These are phyloP conservation scores for Metalampra italica DNA, from an alignment of 2,888 invertebrate genomes.

Conservation along the genomic window DNA sequence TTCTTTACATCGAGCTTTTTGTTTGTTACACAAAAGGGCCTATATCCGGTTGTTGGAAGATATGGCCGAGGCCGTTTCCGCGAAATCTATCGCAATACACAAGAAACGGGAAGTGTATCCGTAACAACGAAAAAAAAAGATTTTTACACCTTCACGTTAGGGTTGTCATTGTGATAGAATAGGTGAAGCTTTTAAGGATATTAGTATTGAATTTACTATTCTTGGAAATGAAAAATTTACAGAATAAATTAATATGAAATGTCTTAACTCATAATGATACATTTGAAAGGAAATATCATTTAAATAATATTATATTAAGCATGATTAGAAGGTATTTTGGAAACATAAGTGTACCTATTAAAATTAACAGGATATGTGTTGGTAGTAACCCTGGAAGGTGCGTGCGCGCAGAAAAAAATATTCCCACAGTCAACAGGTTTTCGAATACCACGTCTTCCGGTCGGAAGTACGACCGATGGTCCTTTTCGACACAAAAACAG, in stretches of 20 bases:
- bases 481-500: slow-evolving; percentile 35
- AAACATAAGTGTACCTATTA: no score
- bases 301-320: no score
- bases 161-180: slow-evolving; percentile 29
- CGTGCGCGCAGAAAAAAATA: slow-evolving; percentile 53
- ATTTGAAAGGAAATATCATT: no score
- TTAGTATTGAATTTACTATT: slow-evolving; percentile 2
- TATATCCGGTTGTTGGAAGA: slow-evolving; percentile 64
- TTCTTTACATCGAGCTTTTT: slow-evolving; percentile 46
- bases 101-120: slow-evolving; percentile 75
- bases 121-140: slow-evolving; percentile 64
- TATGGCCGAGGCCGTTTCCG: slow-evolving; percentile 57
- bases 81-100: slow-evolving; percentile 69
- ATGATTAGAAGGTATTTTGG: no score
- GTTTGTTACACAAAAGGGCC: slow-evolving; percentile 67
- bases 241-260: neutral
- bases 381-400: slow-evolving; percentile 35
- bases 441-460: slow-evolving; percentile 68
- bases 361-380: no score
- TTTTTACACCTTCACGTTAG: slow-evolving; percentile 48
- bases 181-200: slow-evolving; percentile 5
- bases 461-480: slow-evolving; percentile 73
- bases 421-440: slow-evolving; percentile 74
- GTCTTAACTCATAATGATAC: no score
- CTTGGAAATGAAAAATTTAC: neutral